phyloP scores from a whole-genome alignment of 2,113 vertebrate species.

The Phodopus roborovskii region DNA sequence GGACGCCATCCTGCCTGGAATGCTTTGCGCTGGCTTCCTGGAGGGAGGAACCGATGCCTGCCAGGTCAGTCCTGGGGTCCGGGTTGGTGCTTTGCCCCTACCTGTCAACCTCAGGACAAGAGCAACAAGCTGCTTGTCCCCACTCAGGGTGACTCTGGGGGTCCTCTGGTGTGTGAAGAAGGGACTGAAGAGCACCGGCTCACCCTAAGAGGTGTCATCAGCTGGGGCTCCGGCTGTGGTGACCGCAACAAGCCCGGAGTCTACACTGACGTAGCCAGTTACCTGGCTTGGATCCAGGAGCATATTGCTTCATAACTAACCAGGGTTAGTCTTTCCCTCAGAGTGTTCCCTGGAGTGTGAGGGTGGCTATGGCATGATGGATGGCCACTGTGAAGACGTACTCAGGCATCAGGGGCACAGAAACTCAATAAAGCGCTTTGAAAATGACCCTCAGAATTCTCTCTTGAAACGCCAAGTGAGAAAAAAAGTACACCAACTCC shows the following conservation, averaged over 20 bases:
- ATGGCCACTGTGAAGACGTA: neutral
- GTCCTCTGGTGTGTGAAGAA: constrained; percentile 86
- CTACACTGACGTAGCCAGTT: constrained; percentile 86
- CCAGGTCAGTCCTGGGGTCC: constrained; percentile 75
- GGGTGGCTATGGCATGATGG: neutral
- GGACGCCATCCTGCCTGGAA: constrained; percentile 57
- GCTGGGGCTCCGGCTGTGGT: constrained; percentile 92
- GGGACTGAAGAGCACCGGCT: constrained; percentile 59
- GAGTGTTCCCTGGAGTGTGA: neutral
- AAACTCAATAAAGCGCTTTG: constrained; percentile 70
- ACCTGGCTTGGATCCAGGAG: constrained; percentile 86
- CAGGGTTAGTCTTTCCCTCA: neutral
- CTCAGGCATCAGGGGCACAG: neutral
- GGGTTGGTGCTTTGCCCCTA: neutral
- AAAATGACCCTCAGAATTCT: neutral
- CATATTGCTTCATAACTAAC: constrained; percentile 33
- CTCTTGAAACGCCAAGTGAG: neutral
- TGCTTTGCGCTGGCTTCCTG: constrained; percentile 84
- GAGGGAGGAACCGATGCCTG: constrained; percentile 83
- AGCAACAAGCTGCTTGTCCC: neutral
- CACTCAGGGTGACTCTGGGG: constrained; percentile 91
- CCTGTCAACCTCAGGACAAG: rapidly evolving
- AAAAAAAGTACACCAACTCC: neutral
- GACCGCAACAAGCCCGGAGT: constrained; percentile 87
- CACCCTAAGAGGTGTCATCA: constrained; percentile 87